These are phyloP conservation scores for Prunella fulvescens DNA, from an alignment of 2,113 vertebrate genomes.

Conservation along the genomic window DNA sequence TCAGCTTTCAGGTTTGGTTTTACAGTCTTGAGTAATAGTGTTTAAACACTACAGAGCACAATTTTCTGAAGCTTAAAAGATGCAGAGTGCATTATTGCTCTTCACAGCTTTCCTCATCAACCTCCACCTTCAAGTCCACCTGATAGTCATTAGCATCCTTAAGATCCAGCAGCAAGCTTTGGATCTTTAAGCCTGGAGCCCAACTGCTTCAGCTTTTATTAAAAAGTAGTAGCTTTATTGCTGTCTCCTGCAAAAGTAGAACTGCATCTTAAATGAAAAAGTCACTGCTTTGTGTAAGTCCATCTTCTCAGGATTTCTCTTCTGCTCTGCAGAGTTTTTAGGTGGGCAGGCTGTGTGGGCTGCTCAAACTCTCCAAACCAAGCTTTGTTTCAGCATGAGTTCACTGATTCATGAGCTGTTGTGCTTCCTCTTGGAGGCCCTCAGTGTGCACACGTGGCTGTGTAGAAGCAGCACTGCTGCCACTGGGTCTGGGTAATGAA, in stretches of 20 bases:
- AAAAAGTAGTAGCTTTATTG: not conserved
- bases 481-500: not conserved
- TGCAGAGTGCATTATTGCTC: not conserved
- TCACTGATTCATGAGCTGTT: fast-evolving
- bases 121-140: not conserved
- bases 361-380: fast-evolving
- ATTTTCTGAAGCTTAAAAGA: not conserved
- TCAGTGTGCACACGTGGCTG: not conserved
- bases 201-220: not conserved
- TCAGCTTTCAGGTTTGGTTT: not conserved
- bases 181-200: not conserved
- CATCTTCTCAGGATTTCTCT: not conserved
- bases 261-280: not conserved
- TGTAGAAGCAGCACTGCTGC: not conserved
- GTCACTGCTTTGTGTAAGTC: not conserved
- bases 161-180: not conserved
- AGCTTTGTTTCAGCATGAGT: fast-evolving
- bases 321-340: not conserved
- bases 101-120: not conserved
- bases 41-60: not conserved
- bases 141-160: not conserved
- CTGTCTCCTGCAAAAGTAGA: not conserved
- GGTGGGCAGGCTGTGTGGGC: not conserved
- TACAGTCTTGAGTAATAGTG: not conserved
- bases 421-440: not conserved